Evolutionary conservation across 2,888 invertebrate species (phyloP), one percentile per base, ranked within the genome.

Genomic region (Pyrocoelia pectoralis): DNA sequence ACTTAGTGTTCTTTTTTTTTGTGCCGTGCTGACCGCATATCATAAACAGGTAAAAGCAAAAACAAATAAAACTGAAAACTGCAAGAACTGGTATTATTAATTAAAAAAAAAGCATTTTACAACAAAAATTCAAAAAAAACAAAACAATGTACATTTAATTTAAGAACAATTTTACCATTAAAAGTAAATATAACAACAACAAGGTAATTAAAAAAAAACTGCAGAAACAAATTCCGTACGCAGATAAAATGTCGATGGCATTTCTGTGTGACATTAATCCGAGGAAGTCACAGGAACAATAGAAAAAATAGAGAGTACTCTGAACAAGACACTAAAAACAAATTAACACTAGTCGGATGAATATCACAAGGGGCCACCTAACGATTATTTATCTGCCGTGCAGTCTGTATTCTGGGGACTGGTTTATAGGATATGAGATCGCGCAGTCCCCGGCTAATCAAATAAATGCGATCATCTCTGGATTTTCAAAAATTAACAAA

Each of bases 81-180:
- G 87, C 87, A 87, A 86, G 87, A 87, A 88, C 84, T 88, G 87
- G 86, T 88, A 88, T 88, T 88, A 88, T 88, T 83, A 87, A 87
- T 87, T 87, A 83, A 82, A 81, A 24, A n/a, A 24, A 86, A 88
- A 88, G 87, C 87, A 87, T 87, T 61, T 85, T 88, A 87, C 87
- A 88, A 88, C 88, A 88, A 88, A 88, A 88, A 86, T 86, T 86
- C 86, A 87, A 87, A 85, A 85, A 87, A 88, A 88, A 87, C 87
- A 88, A 88, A 88, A 88, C 88, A 88, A 88, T 87, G 87, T 88
- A 88, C 87, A 88, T 87, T 80, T 87, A 87, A 87, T 87, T 88
- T 87, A 88, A 87, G 87, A 88, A 88, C 87, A 87, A 87, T 85
- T 86, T 86, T 86, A 87, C 86, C 86, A 86, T 87, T 87, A 87